A percentile compares a stretch with the other conserved stretches of the same genome.
Evolutionary conservation across 2,888 invertebrate species (phyloP).

Genomic region (Stenchaetothrips biformis): DNA sequence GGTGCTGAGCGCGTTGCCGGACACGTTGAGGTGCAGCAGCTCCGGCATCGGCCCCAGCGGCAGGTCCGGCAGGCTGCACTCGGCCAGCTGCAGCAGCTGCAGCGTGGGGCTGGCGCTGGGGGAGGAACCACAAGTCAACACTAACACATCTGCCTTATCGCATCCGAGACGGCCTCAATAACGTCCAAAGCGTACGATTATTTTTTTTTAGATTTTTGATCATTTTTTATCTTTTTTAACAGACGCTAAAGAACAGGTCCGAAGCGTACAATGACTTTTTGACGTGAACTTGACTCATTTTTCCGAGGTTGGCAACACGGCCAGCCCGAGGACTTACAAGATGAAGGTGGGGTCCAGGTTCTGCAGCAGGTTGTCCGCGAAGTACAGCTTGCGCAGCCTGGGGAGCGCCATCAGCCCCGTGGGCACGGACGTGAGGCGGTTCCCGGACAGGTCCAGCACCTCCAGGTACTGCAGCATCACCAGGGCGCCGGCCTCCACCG

Average conservation of each 20-base stretch:
- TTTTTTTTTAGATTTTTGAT: too few species aligned
- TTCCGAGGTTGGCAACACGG: too few species aligned
- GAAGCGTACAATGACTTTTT: too few species aligned
- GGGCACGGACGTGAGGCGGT: background rate
- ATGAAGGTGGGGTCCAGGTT: background rate
- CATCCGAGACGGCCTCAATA: too few species aligned
- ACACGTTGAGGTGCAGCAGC: conserved; percentile 19
- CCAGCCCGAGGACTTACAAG: background rate
- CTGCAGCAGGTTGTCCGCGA: conserved; percentile 4
- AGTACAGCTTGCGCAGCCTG: conserved; percentile 11
- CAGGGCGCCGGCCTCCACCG: conserved; percentile 10
- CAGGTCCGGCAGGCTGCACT: conserved; percentile 12
- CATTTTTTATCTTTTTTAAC: too few species aligned
- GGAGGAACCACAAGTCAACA: too few species aligned
- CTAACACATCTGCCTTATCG: too few species aligned
- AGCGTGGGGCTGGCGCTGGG: conserved; percentile 16
- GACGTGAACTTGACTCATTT: too few species aligned
- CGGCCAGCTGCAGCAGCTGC: conserved; percentile 23
- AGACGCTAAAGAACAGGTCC: too few species aligned
- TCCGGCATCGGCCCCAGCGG: background rate
- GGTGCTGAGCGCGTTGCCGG: background rate
- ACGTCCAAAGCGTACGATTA: too few species aligned
- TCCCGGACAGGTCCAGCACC: conserved; percentile 12
- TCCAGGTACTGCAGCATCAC: background rate
- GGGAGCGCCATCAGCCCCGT: background rate